Evolutionary conservation across 2,888 invertebrate species (phyloP).

Genomic region (Xestia xanthographa): DNA sequence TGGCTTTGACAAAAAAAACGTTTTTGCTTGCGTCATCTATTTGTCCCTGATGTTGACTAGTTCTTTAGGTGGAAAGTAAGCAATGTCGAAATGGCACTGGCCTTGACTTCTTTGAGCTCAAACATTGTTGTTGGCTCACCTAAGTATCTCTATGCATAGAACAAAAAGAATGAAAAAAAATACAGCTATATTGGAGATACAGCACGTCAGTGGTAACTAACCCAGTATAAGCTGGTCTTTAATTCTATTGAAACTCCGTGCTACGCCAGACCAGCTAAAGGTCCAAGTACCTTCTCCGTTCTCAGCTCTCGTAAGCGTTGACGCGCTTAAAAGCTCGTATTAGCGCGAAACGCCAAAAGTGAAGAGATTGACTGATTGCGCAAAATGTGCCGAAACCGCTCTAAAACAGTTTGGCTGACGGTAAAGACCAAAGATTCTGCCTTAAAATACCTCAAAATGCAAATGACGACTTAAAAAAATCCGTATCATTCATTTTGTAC

Average conservation of each 20-base stretch:
- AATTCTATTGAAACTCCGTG: not conserved
- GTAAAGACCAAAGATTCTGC: not conserved
- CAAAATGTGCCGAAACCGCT: not conserved
- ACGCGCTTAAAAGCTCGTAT: not conserved
- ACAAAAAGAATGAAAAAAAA: not conserved
- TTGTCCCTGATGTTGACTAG: not conserved
- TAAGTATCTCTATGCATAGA: not conserved
- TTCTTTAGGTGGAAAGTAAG: conserved; percentile 1
- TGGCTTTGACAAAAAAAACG: conserved; percentile 22
- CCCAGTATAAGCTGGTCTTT: not conserved
- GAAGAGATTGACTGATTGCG: too few relatives aligned
- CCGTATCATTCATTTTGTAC: not conserved
- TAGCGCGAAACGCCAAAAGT: not conserved
- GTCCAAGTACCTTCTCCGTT: not conserved
- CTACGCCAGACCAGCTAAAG: not conserved
- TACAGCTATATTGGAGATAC: not conserved
- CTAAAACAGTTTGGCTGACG: not conserved
- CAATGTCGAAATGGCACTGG: not conserved
- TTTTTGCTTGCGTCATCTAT: conserved; percentile 2
- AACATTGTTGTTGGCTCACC: not conserved
- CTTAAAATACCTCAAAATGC: not conserved
- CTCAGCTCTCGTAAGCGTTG: not conserved
- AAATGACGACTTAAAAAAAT: not conserved
- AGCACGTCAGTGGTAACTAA: not conserved
- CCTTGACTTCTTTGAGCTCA: conserved; percentile 9